Evolutionary conservation across 2,797 vertebrate species (phyloP).

Genomic region (Cryptoprocta ferox): DNA sequence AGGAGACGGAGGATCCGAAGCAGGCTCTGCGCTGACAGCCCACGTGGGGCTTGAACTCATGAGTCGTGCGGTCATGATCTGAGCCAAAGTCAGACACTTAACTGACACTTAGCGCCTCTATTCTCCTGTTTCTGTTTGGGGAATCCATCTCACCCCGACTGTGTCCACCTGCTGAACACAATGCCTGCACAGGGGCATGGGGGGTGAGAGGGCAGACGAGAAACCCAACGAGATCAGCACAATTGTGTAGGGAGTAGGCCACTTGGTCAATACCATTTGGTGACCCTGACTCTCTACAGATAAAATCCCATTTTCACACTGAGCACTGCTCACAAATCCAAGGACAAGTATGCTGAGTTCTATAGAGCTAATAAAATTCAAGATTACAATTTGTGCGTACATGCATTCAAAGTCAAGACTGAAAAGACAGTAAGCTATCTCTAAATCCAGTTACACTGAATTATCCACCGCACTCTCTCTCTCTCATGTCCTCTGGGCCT

Average conservation of each 20-base stretch:
- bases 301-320: background rate
- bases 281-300: background rate
- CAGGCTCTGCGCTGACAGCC: too few relatives aligned
- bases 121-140: background rate
- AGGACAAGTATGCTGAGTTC: background rate
- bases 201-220: background rate
- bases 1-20: too few relatives aligned
- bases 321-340: background rate
- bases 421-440: background rate
- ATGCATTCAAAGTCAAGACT: background rate
- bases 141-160: background rate
- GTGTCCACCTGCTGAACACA: background rate
- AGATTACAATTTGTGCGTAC: background rate
- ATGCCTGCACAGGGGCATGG: background rate
- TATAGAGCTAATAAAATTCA: background rate
- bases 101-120: background rate
- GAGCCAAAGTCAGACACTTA: too few relatives aligned
- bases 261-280: background rate
- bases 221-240: background rate
- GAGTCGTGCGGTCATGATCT: too few relatives aligned
- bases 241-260: background rate
- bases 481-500: background rate
- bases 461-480: background rate
- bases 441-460: background rate
- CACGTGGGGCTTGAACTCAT: too few relatives aligned